These are phyloP conservation scores for Drosophila niveifrons DNA, from an alignment of 2,888 invertebrate species.

Conservation along the genomic window DNA sequence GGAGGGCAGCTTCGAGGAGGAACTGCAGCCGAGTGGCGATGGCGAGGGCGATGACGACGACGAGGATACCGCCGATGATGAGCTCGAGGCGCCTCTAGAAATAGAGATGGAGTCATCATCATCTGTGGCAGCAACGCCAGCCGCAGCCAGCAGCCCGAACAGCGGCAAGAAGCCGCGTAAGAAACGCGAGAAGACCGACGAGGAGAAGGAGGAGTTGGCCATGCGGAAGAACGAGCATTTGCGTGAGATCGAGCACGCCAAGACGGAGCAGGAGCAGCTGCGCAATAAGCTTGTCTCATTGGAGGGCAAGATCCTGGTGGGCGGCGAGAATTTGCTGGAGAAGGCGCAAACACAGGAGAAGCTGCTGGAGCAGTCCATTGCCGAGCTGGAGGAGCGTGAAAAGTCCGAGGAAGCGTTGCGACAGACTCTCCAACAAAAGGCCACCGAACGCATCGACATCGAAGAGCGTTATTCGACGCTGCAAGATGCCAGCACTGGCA, in stretches of 20 bases:
- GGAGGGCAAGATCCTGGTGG: conserved; percentile 98
- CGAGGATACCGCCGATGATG: conserved; percentile 76
- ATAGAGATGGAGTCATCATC: conserved; percentile 85
- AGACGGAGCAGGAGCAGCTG: conserved; percentile 92
- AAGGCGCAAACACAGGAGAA: conserved; percentile 97
- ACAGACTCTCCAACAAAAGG: conserved; percentile 94
- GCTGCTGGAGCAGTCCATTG: conserved; percentile 94
- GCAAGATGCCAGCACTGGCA: conserved; percentile 97
- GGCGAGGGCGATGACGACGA: conserved; percentile 78
- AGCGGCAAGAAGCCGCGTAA: conserved; percentile 86
- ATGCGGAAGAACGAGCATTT: conserved; percentile 89
- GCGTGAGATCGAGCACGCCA: conserved; percentile 91
- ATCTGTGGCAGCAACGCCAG: conserved; percentile 85
- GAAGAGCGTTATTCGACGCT: conserved; percentile 97
- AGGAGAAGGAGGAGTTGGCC: conserved; percentile 89
- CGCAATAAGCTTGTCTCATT: conserved; percentile 94
- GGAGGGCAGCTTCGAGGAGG: conserved; percentile 87
- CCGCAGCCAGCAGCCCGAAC: conserved; percentile 74
- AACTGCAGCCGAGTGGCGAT: conserved; percentile 75
- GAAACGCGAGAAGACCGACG: conserved; percentile 86
- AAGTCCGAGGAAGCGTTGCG: conserved; percentile 93
- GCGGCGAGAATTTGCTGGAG: conserved; percentile 98
- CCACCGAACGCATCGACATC: conserved; percentile 96
- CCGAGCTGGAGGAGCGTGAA: conserved; percentile 92
- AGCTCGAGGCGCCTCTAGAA: conserved; percentile 68